phyloP scores from a whole-genome alignment of 1,140 invertebrate species.

The Caerostris darwini region DNA sequence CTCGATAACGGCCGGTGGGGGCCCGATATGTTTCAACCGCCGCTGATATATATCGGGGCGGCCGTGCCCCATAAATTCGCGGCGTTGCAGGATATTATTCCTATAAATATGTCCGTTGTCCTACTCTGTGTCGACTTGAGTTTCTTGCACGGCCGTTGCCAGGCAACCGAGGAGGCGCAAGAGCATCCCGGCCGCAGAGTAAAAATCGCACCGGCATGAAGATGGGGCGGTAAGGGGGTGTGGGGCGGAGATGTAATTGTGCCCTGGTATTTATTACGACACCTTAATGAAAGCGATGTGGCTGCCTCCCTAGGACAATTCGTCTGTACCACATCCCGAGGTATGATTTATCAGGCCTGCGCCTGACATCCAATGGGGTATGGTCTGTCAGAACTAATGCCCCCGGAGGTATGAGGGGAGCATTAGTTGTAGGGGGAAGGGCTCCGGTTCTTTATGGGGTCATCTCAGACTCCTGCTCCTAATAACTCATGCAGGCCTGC shows the following conservation, averaged over 20 bases:
- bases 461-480: constrained; percentile 68
- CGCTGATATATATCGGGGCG: constrained; percentile 77
- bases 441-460: constrained; percentile 73
- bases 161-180: constrained; percentile 63
- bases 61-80: constrained; percentile 75
- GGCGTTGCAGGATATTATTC: constrained; percentile 77
- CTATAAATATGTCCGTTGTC: constrained; percentile 78
- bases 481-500: constrained; percentile 63
- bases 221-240: neutral
- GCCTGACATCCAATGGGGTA: constrained; percentile 64
- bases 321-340: constrained; percentile 60
- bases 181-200: constrained; percentile 58
- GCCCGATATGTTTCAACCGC: constrained; percentile 77
- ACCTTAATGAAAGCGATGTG: constrained; percentile 78
- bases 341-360: constrained; percentile 73
- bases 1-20: constrained; percentile 73
- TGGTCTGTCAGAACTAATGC: constrained; percentile 57
- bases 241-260: constrained; percentile 75
- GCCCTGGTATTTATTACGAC: constrained; percentile 77
- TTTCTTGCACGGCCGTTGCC: constrained; percentile 73
- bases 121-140: constrained; percentile 74
- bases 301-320: constrained; percentile 69
- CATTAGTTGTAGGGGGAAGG: neutral
- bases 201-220: neutral
- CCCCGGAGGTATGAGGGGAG: constrained; percentile 42